Evolutionary conservation across 2,113 vertebrate genomes (phyloP).

Genomic region (Alces alces): DNA sequence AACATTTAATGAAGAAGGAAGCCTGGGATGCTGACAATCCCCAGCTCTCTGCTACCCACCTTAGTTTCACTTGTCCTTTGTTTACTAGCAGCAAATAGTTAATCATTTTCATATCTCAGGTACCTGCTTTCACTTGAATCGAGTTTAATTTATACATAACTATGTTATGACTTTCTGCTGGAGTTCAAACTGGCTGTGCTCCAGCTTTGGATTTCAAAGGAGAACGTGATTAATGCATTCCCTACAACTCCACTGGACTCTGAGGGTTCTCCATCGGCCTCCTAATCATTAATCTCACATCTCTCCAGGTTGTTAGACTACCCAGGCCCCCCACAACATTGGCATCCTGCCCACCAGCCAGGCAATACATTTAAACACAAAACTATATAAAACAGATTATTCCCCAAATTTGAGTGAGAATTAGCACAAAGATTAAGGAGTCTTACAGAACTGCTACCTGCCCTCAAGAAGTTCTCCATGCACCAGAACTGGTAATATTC

Average conservation of each 20-base stretch:
- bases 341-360: background rate
- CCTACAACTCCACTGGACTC: background rate
- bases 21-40: background rate
- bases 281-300: background rate
- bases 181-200: conserved; percentile 29
- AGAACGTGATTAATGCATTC: background rate
- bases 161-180: conserved; percentile 49
- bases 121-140: conserved; percentile 63
- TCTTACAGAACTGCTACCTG: background rate
- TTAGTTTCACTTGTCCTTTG: background rate
- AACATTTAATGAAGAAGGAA: background rate
- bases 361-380: background rate
- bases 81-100: conserved; percentile 28
- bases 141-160: conserved; percentile 64
- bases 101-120: conserved; percentile 34
- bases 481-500: background rate
- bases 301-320: background rate
- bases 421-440: background rate
- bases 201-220: conserved; percentile 49
- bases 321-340: background rate
- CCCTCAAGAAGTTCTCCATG: background rate
- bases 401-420: background rate
- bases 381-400: background rate
- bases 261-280: background rate
- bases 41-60: background rate